phyloP scores from a whole-genome alignment of 2,797 vertebrate genomes.

The Hoplostethus mediterraneus region DNA sequence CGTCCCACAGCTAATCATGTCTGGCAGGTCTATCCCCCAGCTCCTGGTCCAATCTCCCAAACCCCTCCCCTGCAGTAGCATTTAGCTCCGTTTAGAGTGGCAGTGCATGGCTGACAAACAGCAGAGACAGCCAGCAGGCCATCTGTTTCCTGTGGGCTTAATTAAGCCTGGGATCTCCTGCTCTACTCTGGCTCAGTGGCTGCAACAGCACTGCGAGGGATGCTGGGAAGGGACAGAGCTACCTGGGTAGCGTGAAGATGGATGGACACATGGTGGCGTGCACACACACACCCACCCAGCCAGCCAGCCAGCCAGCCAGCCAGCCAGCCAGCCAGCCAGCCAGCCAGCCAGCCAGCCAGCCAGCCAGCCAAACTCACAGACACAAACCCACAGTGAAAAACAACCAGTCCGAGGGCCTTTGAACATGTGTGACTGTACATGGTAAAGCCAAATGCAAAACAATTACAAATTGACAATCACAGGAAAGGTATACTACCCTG shows the following conservation, averaged over 20 bases:
- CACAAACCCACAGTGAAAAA: slow-evolving; percentile 12
- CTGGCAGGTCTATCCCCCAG: slow-evolving; percentile 65
- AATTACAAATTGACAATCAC: no score
- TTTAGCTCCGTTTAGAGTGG: slow-evolving; percentile 77
- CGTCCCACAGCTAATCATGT: slow-evolving; percentile 71
- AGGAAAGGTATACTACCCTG: no score
- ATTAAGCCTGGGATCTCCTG: slow-evolving; percentile 70
- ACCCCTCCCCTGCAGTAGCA: slow-evolving; percentile 59
- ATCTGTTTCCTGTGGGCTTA: slow-evolving; percentile 82
- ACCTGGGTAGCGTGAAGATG: slow-evolving; percentile 28
- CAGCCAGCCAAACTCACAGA: not conserved
- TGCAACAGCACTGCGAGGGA: slow-evolving; percentile 34
- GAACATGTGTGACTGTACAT: not conserved
- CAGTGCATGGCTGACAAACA: slow-evolving; percentile 69
- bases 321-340: no score
- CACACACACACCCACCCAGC: slow-evolving; percentile 4
- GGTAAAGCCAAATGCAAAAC: not conserved
- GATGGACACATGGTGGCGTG: slow-evolving; percentile 12
- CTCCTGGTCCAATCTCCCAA: slow-evolving; percentile 57
- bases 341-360: no score
- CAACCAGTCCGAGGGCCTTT: not conserved
- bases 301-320: no score
- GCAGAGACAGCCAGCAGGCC: slow-evolving; percentile 70
- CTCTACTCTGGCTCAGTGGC: slow-evolving; percentile 43
- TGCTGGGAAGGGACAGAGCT: slow-evolving; percentile 35